Evolutionary conservation across 2,113 vertebrate species (phyloP).

Genomic region (Crotalus horridus): DNA sequence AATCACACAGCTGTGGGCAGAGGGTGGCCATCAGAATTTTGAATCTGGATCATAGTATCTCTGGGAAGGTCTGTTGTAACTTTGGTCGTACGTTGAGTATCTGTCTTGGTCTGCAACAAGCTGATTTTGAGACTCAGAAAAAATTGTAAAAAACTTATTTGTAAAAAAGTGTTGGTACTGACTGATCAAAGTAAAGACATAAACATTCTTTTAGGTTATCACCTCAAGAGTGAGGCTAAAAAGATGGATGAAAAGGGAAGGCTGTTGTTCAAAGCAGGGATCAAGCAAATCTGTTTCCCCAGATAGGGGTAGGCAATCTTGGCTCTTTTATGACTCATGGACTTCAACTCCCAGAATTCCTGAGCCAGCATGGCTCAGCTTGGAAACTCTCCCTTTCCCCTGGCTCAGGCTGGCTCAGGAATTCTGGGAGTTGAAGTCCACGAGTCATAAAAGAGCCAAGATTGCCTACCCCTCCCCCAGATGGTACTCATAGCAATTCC

Average conservation of each 20-base stretch:
- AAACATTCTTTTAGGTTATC: not conserved
- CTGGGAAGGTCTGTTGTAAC: not conserved
- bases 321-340: too few species aligned
- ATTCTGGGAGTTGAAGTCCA: too few species aligned
- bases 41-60: not conserved
- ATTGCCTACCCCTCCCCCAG: not conserved
- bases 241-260: not conserved
- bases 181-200: not conserved
- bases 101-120: not conserved
- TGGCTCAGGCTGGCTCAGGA: too few species aligned
- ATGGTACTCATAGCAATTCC: not conserved
- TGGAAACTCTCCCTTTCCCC: too few species aligned
- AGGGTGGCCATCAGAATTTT: not conserved
- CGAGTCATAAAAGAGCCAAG: too few species aligned
- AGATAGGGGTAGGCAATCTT: too few species aligned
- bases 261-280: not conserved
- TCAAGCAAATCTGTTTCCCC: not conserved
- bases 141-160: not conserved
- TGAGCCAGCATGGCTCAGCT: too few species aligned
- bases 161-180: not conserved
- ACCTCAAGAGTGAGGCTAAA: not conserved
- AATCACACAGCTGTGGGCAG: not conserved
- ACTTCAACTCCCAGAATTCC: too few species aligned
- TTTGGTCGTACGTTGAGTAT: not conserved
- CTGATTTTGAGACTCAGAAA: not conserved